A percentile compares a stretch with the other conserved stretches of the same genome.
These are phyloP conservation scores for Cantharis flavilabris DNA, from an alignment of 2,888 invertebrate species.

Conservation along the genomic window DNA sequence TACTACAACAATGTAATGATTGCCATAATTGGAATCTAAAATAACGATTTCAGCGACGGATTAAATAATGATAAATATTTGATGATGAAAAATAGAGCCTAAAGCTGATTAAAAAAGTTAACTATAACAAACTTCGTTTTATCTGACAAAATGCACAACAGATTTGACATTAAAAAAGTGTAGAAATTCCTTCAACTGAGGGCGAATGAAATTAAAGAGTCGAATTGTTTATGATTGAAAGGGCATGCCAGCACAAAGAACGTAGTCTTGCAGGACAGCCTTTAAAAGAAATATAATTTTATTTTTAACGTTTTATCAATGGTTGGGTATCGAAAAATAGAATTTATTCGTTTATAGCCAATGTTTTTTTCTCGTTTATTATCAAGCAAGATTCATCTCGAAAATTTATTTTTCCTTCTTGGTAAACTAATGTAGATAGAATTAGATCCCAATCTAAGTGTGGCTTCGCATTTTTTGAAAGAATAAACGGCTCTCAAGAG, in stretches of 20 bases:
- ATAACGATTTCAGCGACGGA: neutral
- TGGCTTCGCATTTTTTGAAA: neutral
- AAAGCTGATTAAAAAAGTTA: neutral
- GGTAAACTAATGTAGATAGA: neutral
- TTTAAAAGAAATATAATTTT: neutral
- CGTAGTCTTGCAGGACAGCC: no score
- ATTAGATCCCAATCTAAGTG: neutral
- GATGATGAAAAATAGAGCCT: neutral
- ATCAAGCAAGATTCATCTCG: neutral
- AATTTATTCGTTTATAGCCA: neutral
- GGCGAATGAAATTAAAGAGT: no score
- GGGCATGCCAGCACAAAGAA: no score
- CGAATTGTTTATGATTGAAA: no score
- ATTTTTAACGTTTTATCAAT: neutral
- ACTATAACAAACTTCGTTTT: no score
- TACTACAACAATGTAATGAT: no score
- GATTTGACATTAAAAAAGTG: no score
- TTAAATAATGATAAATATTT: neutral
- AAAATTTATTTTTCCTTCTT: neutral
- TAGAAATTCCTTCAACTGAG: no score
- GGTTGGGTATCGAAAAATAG: neutral
- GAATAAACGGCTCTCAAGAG: neutral
- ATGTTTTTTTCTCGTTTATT: neutral
- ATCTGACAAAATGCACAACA: no score
- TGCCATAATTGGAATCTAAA: neutral